A percentile compares a stretch with the other conserved stretches of the same genome.
Conservation (phyloP, 2,113 vertebrate genomes). For the Alaudala cheleensis region DNA sequence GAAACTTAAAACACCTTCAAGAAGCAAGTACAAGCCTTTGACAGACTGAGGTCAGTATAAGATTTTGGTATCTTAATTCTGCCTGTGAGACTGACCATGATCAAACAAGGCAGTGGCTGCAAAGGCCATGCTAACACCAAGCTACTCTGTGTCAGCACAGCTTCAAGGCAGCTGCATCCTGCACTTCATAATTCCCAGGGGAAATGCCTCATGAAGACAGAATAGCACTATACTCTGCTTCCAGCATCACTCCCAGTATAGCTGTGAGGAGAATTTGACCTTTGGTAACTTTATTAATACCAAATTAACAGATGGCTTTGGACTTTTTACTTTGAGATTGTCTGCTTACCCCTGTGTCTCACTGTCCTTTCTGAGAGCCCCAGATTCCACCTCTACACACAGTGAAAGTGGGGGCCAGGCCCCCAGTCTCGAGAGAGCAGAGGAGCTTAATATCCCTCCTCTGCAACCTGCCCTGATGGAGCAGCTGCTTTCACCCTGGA, state of each 20-base stretch:
- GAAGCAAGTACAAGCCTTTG: not conserved
- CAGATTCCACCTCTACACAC: not conserved
- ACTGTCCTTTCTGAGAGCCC: not conserved
- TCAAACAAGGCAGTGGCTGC: not conserved
- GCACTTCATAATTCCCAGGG: not conserved
- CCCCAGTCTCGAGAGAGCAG: not conserved
- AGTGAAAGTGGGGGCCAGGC: not conserved
- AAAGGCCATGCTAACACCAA: not conserved
- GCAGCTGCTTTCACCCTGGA: not conserved
- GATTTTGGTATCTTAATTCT: not conserved
- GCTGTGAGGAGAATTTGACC: not conserved
- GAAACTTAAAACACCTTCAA: not conserved
- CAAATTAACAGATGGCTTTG: constrained; percentile 8
- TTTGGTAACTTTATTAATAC: constrained; percentile 30
- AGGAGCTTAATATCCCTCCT: not conserved
- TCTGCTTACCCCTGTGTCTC: not conserved
- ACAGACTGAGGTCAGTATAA: not conserved
- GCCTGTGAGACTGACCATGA: not conserved
- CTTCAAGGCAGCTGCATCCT: not conserved
- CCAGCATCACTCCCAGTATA: not conserved
- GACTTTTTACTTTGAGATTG: not conserved
- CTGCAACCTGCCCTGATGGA: not conserved
- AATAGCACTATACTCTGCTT: not conserved
- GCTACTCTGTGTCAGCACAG: not conserved
- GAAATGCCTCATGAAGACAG: not conserved